Conservation (phyloP, 2,888 invertebrate genomes). For the Cordylochernes scorpioides region DNA sequence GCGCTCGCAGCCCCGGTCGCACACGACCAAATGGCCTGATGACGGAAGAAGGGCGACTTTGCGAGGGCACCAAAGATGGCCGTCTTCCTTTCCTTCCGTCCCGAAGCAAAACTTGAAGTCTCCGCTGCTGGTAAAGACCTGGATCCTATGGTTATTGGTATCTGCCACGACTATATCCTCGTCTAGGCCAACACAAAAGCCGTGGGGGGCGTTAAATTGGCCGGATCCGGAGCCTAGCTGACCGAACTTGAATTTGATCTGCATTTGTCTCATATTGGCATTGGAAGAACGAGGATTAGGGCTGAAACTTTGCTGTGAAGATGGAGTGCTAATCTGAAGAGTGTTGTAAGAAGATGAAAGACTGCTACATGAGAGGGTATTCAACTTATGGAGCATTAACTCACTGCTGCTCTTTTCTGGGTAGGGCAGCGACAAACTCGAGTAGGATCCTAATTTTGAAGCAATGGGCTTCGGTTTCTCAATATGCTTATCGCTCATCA, state of each 20-base stretch:
- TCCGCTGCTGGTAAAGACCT: slow-evolving; percentile 75
- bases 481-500: too few relatives aligned
- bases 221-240: slow-evolving; percentile 71
- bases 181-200: slow-evolving; percentile 76
- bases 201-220: slow-evolving; percentile 88
- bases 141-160: slow-evolving; percentile 79
- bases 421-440: too few relatives aligned
- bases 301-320: slow-evolving; percentile 15
- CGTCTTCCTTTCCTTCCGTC: slow-evolving; percentile 76
- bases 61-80: slow-evolving; percentile 85
- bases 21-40: slow-evolving; percentile 65
- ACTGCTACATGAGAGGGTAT: too few relatives aligned
- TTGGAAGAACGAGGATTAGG: slow-evolving; percentile 10
- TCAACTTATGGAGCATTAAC: too few relatives aligned
- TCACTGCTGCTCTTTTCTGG: too few relatives aligned
- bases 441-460: too few relatives aligned
- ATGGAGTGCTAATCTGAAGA: slow-evolving; percentile 9
- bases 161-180: slow-evolving; percentile 90
- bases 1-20: slow-evolving; percentile 83
- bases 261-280: slow-evolving; percentile 24
- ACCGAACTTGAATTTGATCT: slow-evolving; percentile 52
- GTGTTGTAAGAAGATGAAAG: too few relatives aligned
- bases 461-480: too few relatives aligned
- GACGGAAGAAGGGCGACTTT: slow-evolving; percentile 62
- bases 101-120: slow-evolving; percentile 82